Evolutionary conservation across 2,113 vertebrate species (phyloP), one percentile per base, ranked within the genome.

Genomic region (Psettodes erumei): DNA sequence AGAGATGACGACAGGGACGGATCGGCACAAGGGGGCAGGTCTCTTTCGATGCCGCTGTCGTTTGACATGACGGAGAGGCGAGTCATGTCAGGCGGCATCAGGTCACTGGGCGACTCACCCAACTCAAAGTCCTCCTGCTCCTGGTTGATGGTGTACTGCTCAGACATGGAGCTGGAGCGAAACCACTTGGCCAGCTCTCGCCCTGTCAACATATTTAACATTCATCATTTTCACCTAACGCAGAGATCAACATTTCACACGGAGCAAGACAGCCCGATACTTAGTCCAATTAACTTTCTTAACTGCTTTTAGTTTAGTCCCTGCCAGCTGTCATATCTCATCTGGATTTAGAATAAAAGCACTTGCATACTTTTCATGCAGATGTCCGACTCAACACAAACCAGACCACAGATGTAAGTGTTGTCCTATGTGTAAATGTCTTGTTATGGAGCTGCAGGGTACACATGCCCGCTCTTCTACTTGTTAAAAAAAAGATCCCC

Each of bases 21-120:
- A 32, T 96, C 96, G 0, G 76, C 33, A 0, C 11, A 4, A 0
- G 91, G 90, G 0, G 92, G 92, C 43, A 98, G 81, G 89, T 98
- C 97, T n/a, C 94, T 90, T 55, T 97, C 96, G 0, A 99, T 99
- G 40, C 97, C 97, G 0, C 97, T 98, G 94, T 99, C 97, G 0
- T 93, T 96, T 77, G 97, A 98, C 74, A 98, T 91, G 74, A 98
- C 30, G 0, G 97, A 99, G 70, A 92, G 93, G 47, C 97, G 94
- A 0, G 91, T 91, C 83, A 90, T 90, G 76, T 94, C 86, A 0
- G 89, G 89, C 0, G 89, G 90, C 11, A 84, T 89, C 0, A 88
- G 78, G 33, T 91, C 94, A 0, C 54, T 27, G 0, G 90, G 75
- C 0, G 94, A 63, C 25, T 97, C 96, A n/a, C 92, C 93, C 63